Conservation (phyloP, 2,113 vertebrate genomes). For the Chascanopsetta lugubris region DNA sequence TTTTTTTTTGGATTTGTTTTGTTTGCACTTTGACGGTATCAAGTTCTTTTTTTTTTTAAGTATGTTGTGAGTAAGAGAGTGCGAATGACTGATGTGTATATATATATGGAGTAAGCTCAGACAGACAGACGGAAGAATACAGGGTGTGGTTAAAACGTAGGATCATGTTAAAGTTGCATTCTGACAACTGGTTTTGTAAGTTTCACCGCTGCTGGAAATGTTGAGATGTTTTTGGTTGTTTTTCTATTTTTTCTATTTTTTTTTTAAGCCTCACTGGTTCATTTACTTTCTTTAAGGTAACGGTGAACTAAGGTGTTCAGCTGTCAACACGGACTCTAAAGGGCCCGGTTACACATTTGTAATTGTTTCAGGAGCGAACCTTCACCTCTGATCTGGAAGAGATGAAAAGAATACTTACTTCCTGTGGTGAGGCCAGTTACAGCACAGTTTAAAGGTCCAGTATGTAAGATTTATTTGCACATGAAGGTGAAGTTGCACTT, state of each 20-base stretch:
- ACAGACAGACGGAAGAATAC: constrained; percentile 82
- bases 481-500: too few species aligned
- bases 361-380: too few species aligned
- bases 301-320: constrained; percentile 16
- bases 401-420: too few species aligned
- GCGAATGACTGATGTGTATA: constrained; percentile 79
- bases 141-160: constrained; percentile 79
- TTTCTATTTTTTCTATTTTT: too few species aligned
- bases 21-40: constrained; percentile 82
- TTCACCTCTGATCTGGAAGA: too few species aligned
- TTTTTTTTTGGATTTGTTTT: constrained; percentile 61
- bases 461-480: too few species aligned
- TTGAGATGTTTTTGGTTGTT: constrained; percentile 26
- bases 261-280: constrained; percentile 10
- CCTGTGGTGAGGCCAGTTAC: too few species aligned
- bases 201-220: constrained; percentile 19
- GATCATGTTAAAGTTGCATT: constrained; percentile 35
- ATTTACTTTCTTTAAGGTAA: background rate
- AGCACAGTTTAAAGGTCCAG: too few species aligned
- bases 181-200: constrained; percentile 42
- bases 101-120: constrained; percentile 78
- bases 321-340: constrained; percentile 19
- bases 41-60: constrained; percentile 74
- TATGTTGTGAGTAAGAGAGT: constrained; percentile 84
- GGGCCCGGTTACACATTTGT: too few species aligned